A percentile compares a stretch with the other conserved stretches of the same genome.
Evolutionary conservation across 2,113 vertebrate genomes (phyloP).

Genomic region (Turdus rufiventris): DNA sequence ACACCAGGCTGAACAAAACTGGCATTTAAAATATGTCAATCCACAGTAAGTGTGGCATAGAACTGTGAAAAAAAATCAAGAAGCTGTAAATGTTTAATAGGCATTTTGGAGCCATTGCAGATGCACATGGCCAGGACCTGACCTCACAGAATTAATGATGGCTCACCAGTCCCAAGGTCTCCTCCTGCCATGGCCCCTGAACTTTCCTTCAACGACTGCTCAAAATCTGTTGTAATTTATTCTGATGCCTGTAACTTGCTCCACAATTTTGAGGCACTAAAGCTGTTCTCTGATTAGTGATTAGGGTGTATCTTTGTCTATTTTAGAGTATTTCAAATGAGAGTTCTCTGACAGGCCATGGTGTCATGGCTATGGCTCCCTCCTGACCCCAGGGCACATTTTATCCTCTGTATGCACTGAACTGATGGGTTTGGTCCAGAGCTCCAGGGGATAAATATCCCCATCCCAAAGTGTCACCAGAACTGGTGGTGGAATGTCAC

Average conservation of each 20-base stretch:
- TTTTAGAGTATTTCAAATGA: background rate
- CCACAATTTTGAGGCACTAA: background rate
- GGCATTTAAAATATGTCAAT: background rate
- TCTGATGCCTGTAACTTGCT: conserved; percentile 3
- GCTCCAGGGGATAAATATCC: background rate
- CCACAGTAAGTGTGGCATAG: background rate
- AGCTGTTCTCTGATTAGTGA: background rate
- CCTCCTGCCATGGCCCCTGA: background rate
- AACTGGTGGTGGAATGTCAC: background rate
- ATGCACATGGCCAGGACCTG: background rate
- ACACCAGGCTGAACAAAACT: background rate
- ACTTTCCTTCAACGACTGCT: background rate
- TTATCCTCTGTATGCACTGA: background rate
- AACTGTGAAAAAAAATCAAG: background rate
- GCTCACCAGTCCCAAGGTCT: background rate
- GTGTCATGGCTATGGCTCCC: background rate
- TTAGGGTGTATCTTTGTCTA: background rate
- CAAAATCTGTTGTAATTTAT: conserved; percentile 31
- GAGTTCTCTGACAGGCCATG: background rate
- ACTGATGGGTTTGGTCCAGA: background rate
- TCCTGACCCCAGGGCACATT: background rate
- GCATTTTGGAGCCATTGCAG: background rate
- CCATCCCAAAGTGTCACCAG: background rate
- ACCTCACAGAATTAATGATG: background rate
- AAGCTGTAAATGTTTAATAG: background rate